Conservation (phyloP, 2,797 vertebrate genomes). For the Eupleurogrammus muticus region DNA sequence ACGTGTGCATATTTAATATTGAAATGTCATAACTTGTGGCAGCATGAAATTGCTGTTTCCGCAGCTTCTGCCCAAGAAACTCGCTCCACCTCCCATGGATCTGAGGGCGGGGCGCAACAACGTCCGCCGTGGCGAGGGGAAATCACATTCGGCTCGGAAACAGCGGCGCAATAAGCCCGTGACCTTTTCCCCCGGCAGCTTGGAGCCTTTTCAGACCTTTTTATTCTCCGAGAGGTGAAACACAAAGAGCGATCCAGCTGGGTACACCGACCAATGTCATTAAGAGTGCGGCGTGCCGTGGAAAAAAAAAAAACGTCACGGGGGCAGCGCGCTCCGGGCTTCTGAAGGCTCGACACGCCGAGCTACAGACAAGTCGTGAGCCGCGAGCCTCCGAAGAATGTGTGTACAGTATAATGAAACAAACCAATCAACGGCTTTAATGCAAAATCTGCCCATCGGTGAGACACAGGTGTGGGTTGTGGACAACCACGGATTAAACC, state of each 20-base stretch:
- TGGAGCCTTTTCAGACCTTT: slow-evolving; percentile 80
- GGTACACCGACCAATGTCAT: slow-evolving; percentile 64
- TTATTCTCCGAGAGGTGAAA: slow-evolving; percentile 62
- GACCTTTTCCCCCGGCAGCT: slow-evolving; percentile 81
- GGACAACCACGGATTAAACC: slow-evolving; percentile 5
- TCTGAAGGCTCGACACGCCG: slow-evolving; percentile 49
- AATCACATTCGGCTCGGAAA: slow-evolving; percentile 49
- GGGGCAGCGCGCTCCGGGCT: slow-evolving; percentile 43
- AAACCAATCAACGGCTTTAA: slow-evolving; percentile 49
- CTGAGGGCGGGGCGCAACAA: slow-evolving; percentile 37
- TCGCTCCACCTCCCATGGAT: slow-evolving; percentile 22
- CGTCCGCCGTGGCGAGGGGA: slow-evolving; percentile 22
- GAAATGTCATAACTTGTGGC: slow-evolving; percentile 38
- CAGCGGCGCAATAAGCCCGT: slow-evolving; percentile 40
- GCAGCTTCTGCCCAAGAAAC: slow-evolving; percentile 18
- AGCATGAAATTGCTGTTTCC: slow-evolving; percentile 56
- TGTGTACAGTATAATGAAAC: slow-evolving; percentile 67
- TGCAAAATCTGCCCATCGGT: slow-evolving; percentile 40
- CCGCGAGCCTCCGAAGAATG: slow-evolving; percentile 51
- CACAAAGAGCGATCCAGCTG: slow-evolving; percentile 70
- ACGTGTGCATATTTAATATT: slow-evolving; percentile 37
- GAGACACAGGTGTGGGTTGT: slow-evolving; percentile 2
- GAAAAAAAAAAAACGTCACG: slow-evolving; percentile 38
- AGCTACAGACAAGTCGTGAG: slow-evolving; percentile 57
- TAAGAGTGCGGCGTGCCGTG: slow-evolving; percentile 48